Conservation (phyloP, 1,140 invertebrate species). For the Phymorhynchus buccinoides region DNA sequence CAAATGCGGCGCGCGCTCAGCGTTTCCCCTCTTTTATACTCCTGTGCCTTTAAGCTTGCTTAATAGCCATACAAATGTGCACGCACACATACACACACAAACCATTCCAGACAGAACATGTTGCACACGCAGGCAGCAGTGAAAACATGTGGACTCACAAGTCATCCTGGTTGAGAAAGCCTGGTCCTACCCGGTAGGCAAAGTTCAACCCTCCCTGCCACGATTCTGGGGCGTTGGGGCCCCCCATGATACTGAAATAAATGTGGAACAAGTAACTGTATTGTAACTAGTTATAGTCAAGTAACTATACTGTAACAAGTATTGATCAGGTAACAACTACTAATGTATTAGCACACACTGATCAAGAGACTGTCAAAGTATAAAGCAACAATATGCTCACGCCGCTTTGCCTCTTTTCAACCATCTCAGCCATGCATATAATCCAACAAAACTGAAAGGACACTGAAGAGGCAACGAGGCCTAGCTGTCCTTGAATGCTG, state of each 20-base stretch:
- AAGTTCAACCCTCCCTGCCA: slow-evolving; percentile 75
- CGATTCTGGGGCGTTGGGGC: slow-evolving; percentile 63
- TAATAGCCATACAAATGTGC: no score
- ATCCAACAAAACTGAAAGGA: no score
- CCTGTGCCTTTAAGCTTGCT: neutral
- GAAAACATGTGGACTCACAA: slow-evolving; percentile 25
- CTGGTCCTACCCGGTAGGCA: slow-evolving; percentile 73
- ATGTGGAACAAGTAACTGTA: neutral
- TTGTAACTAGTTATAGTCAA: neutral
- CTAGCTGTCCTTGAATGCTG: no score
- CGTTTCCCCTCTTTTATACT: neutral
- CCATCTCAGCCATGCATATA: no score
- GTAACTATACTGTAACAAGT: no score
- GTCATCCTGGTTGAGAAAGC: slow-evolving; percentile 38
- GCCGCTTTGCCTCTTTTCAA: no score
- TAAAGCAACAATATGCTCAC: no score
- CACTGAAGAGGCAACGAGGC: no score
- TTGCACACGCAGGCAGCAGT: neutral
- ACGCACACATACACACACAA: neutral
- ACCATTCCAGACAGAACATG: neutral
- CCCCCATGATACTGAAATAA: slow-evolving; percentile 60
- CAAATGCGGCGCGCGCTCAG: no score
- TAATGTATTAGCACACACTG: no score
- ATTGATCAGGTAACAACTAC: no score
- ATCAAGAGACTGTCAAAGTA: no score